Conservation (phyloP, 2,113 vertebrate genomes). For the Gymnarchus niloticus region DNA sequence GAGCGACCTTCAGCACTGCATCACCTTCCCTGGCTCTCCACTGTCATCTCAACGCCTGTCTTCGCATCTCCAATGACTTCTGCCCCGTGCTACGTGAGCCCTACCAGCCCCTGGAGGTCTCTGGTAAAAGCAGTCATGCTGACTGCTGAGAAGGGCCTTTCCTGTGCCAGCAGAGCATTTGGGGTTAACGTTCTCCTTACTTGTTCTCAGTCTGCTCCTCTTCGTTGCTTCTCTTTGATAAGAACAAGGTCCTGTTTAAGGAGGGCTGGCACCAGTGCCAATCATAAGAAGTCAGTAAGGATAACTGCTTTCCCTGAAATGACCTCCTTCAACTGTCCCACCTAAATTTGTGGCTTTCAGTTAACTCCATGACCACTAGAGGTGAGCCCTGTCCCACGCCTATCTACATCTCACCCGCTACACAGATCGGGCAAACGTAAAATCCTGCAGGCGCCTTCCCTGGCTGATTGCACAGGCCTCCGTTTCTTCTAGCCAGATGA, state of each 20-base stretch:
- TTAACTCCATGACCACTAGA: neutral
- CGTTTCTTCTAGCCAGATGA: neutral
- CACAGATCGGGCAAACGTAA: neutral
- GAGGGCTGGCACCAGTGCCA: neutral
- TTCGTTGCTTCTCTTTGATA: neutral
- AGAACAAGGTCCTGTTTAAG: neutral
- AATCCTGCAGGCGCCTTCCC: neutral
- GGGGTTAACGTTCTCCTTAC: too few species aligned
- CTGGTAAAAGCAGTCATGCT: too few species aligned
- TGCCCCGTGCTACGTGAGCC: too few species aligned
- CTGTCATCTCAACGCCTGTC: too few species aligned
- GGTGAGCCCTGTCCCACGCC: neutral
- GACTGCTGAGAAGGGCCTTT: too few species aligned
- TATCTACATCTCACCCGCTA: too few species aligned
- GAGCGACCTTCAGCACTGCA: too few species aligned
- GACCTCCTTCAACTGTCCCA: neutral
- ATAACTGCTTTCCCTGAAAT: neutral
- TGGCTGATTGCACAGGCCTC: neutral
- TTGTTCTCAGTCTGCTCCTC: too few species aligned
- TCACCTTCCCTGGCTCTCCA: too few species aligned
- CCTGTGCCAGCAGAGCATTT: too few species aligned
- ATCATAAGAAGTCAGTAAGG: neutral
- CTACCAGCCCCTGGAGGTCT: too few species aligned
- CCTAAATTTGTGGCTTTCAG: neutral
- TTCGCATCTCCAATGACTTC: too few species aligned